These are phyloP conservation scores for Sanderia malayensis DNA, from an alignment of 30 jellyfish, hydroid and myxozoan species.

Conservation along the genomic window DNA sequence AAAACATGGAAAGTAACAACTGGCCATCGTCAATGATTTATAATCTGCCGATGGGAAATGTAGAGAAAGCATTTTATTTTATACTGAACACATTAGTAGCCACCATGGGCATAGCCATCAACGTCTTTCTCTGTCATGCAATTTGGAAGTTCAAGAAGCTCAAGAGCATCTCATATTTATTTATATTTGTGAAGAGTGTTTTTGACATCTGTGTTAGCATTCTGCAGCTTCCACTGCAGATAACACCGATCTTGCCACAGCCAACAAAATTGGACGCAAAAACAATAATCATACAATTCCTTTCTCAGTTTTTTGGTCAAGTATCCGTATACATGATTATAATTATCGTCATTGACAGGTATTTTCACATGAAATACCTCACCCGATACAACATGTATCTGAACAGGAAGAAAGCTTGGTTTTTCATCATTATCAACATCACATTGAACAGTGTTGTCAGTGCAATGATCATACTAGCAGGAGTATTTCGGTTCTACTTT, in stretches of 20 bases:
- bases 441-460: slow-evolving; percentile 11
- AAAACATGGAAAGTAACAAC: neutral
- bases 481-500: too few relatives aligned
- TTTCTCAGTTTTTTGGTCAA: neutral
- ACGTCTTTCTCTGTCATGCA: slow-evolving; percentile 11
- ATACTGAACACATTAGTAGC: neutral
- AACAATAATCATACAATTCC: neutral
- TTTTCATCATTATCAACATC: slow-evolving; percentile 10
- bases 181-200: slow-evolving; percentile 16
- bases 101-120: slow-evolving; percentile 3
- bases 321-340: slow-evolving; percentile 2
- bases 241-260: neutral
- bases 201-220: slow-evolving; percentile 35
- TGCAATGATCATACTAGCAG: slow-evolving; percentile 8
- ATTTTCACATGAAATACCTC: slow-evolving; percentile 38
- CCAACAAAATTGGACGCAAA: neutral
- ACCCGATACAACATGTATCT: slow-evolving; percentile 28
- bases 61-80: neutral
- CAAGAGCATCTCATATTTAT: slow-evolving; percentile 1
- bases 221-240: neutral
- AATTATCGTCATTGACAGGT: slow-evolving; percentile 27
- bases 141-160: slow-evolving; percentile 6
- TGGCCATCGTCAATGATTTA: neutral
- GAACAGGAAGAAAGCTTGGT: slow-evolving; percentile 21
- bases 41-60: neutral